Conservation (phyloP, 2,888 invertebrate genomes). For the Sinelater perroti region DNA sequence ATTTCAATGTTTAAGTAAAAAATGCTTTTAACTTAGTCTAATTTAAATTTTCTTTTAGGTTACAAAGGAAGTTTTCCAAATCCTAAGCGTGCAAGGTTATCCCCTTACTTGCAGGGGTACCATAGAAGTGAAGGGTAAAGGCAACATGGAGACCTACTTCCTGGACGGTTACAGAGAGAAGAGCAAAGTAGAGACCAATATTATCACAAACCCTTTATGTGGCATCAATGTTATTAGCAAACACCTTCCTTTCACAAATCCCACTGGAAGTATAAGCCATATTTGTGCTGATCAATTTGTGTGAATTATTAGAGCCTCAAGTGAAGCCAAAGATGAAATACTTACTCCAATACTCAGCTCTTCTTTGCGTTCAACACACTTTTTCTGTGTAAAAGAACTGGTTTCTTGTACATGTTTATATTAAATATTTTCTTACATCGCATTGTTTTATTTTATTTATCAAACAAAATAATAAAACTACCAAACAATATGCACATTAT, state of each 20-base stretch:
- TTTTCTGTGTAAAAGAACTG: conserved; percentile 25
- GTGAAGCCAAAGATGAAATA: conserved; percentile 30
- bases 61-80: conserved; percentile 87
- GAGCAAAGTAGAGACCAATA: conserved; percentile 50
- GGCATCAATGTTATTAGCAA: conserved; percentile 28
- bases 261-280: conserved; percentile 18
- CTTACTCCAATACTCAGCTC: conserved; percentile 25
- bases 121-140: conserved; percentile 93
- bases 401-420: conserved; percentile 29
- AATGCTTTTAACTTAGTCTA: neutral
- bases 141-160: conserved; percentile 92
- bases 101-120: conserved; percentile 84
- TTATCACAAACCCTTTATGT: conserved; percentile 57
- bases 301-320: conserved; percentile 20
- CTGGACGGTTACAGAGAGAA: conserved; percentile 61
- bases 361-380: conserved; percentile 25
- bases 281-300: conserved; percentile 26
- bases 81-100: conserved; percentile 80
- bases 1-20: too few species aligned
- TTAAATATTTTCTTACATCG: conserved; percentile 34
- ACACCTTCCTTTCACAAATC: conserved; percentile 28
- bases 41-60: conserved; percentile 66
- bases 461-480: too few species aligned
- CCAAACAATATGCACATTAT: too few species aligned
- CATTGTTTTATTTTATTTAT: neutral